Evolutionary conservation across 2,888 invertebrate genomes (phyloP), one percentile per base, ranked within the genome.

Genomic region (Drosophila pegasa): DNA sequence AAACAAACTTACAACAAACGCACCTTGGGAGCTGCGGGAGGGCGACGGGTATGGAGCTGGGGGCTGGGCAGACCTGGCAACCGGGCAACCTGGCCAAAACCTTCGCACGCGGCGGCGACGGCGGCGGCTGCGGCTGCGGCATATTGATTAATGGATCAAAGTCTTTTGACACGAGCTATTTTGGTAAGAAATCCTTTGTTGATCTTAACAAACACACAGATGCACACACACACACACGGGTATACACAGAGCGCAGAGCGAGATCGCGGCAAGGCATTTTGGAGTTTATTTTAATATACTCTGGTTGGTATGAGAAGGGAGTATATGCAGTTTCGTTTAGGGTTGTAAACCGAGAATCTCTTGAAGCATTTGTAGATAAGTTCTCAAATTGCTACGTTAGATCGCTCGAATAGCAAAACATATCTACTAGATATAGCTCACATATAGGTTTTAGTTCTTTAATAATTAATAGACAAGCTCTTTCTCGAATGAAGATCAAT

Each of bases 161-260:
- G 91, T 88, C 91, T 91, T 91, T 91, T 91, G 91, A 91, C 91
- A 91, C 91, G 91, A 91, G 91, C 91, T 91, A 90, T 90, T 91
- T 91, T 89, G 87, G 90, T 88, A 87, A 87, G 80, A 86, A 91
- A 87, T 90, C 90, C 89, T 89, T 92, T 91, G 91, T 91, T 91
- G 92, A 90, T 90, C 89, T 90, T 90, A 88, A 87, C 87, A 89
- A 83, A 90, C 74, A 86, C 70, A 70, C 60, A 79, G 31, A 47
- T 45, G 41, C 68, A 78, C 67, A 70, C 64, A 59, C 66, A 65
- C 61, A 54, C 48, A 66, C 41, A 59, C 18, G 57, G 57, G 48
- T 45, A 25, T 22, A 18, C 33, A 43, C 31, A 68, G 33, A 50
- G 35, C 37, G 47, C 31, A 68, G 33, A 50, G 35, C 37, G 47